A percentile compares a stretch with the other conserved stretches of the same genome.
phyloP scores from a whole-genome alignment of 2,113 vertebrate genomes.

The Phaetusa simplex region DNA sequence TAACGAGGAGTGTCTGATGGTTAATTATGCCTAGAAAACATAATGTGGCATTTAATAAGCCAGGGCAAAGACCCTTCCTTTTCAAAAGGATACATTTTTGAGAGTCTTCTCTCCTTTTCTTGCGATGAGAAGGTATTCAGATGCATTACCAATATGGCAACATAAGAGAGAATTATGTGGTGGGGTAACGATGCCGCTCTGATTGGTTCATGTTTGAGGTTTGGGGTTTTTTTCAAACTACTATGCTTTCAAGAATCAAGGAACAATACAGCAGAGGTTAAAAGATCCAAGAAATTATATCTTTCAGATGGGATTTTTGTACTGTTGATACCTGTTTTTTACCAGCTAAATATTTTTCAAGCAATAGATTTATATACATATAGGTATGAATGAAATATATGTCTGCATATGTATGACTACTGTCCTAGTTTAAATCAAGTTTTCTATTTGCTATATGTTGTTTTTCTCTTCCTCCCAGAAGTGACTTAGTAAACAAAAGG shows the following conservation, averaged over 20 bases:
- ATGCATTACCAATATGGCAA: neutral
- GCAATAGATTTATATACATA: neutral
- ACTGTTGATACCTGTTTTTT: neutral
- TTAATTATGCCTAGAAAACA: neutral
- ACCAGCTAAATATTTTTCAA: neutral
- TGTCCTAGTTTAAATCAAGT: neutral
- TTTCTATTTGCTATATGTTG: neutral
- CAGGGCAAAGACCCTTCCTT: neutral
- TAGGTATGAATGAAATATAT: neutral
- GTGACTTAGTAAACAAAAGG: neutral
- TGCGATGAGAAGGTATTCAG: neutral
- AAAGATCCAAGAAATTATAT: neutral
- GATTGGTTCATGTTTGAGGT: slow-evolving; percentile 4
- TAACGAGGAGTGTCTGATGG: neutral
- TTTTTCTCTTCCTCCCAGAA: neutral
- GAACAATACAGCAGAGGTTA: neutral
- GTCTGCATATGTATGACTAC: neutral
- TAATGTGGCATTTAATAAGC: neutral
- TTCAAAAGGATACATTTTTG: neutral
- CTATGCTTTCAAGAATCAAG: slow-evolving; percentile 13
- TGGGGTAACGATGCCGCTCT: neutral
- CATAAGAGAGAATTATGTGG: neutral
- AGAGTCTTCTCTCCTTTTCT: neutral
- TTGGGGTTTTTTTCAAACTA: neutral
- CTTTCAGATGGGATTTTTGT: neutral